Evolutionary conservation across 2,888 invertebrate genomes (phyloP).

Genomic region (Eupithecia abbreviata): DNA sequence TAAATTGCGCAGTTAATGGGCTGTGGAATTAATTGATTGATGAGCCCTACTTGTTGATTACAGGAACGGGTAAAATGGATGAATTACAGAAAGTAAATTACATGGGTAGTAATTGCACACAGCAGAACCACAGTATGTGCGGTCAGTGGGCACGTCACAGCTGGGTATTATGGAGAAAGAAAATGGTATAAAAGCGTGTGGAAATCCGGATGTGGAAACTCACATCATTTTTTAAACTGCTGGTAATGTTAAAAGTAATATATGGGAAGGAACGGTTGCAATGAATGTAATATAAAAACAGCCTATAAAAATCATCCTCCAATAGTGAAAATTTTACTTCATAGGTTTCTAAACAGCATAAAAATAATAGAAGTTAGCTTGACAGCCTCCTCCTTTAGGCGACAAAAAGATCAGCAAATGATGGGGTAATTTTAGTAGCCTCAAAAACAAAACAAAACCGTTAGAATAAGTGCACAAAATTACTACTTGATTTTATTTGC

Average conservation of each 20-base stretch:
- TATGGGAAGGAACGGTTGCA: neutral
- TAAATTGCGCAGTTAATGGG: slow-evolving; percentile 27
- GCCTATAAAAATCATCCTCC: neutral
- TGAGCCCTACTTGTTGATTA: slow-evolving; percentile 40
- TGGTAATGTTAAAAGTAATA: neutral
- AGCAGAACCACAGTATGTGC: slow-evolving; percentile 28
- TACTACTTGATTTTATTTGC: neutral
- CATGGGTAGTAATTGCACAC: slow-evolving; percentile 20
- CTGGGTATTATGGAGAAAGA: slow-evolving; percentile 31
- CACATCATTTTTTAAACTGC: slow-evolving; percentile 16
- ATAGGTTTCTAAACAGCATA: neutral
- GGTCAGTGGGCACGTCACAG: slow-evolving; percentile 39
- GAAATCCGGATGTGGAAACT: slow-evolving; percentile 16
- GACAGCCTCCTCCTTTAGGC: neutral
- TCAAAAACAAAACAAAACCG: neutral
- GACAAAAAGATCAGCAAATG: neutral
- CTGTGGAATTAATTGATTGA: slow-evolving; percentile 32
- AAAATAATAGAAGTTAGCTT: neutral
- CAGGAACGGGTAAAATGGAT: slow-evolving; percentile 20
- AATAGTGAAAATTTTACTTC: neutral
- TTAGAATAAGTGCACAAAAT: neutral
- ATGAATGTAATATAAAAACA: too few relatives aligned
- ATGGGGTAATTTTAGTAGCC: neutral
- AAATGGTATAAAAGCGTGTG: slow-evolving; percentile 36
- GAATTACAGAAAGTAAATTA: slow-evolving; percentile 25